Evolutionary conservation across 2,888 invertebrate species (phyloP), one percentile per base, ranked within the genome.

Genomic region (Drosophila anomalipes): DNA sequence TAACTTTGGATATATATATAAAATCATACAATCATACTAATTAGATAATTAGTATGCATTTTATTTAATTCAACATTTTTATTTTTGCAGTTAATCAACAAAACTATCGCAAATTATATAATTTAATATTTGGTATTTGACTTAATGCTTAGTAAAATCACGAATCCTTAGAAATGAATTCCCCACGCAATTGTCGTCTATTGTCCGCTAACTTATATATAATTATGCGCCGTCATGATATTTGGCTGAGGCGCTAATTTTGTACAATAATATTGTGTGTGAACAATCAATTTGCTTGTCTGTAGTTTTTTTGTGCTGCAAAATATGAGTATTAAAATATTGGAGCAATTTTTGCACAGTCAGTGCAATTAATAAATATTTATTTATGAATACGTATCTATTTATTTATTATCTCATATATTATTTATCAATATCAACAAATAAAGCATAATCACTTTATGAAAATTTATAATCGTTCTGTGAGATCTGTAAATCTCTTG

Each of bases 1-100:
- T 47, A 6, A n/a, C 44, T 60, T n/a, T 33, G 14, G 44, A 57
- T 49, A 33, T 37, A 64, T n/a, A 35, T 49, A 39, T 22, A 44
- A 47, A 54, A 26, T 16, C 14, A 16, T 47, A 47, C 47, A 47
- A 47, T 26, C 14, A 54, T 62, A 28, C 9, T 26, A 54, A 32
- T 44, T 66, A 12, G 22, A 65, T 28, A 22, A 26, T 35, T 56
- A 53, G 51, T 32, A 39, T 44, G 19, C 62, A 56, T 65, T 41
- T 57, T 70, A 70, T 65, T 65, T 67, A 77, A 71, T 63, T 64
- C 12, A 60, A 53, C 56, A 16, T 47, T 76, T 70, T 52, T 74
- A 62, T 74, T 74, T 74, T 78, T 51, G n/a, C 78, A 78, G 78
- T 78, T 68, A 68, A 61, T 77, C 76, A 47, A 71, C 57, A 33